Base-by-base conservation (phyloP, 2,113 vertebrate species). In the Ceyx melanurus region DNA sequence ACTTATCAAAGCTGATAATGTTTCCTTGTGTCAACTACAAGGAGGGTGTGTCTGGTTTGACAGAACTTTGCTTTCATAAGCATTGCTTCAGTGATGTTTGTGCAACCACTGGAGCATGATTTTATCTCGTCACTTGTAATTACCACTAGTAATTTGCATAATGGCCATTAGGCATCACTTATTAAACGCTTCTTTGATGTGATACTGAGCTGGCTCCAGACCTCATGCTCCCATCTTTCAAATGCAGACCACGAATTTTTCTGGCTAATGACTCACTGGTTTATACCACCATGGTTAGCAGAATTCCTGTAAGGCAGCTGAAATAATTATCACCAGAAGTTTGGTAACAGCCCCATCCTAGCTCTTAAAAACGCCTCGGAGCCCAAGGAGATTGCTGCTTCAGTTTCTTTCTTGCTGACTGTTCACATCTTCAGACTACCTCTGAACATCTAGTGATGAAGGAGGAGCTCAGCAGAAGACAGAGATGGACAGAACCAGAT, bases 111-210 rank as follows among this genome's bases (percentile, higher is more conserved):
- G 46, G 31, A 77, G 48, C 23, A 83, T 61, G 95, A 96, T 96
- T 92, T 92, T 94, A 96, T 96, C 96, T 96, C 91, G 92, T 96
- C 96, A 68, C 89, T 96, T 92, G 79, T 95, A 96, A 96, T 94
- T 96, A 91, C 60, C 88, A 53, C 54, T 71, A 82, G 74, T 60
- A 40, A 93, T 96, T 95, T 96, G 91, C 96, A 95, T 96, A 95
- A 77, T 72, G 86, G 89, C 89, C 91, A 91, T 64, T 74, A 60
- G 92, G 94, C 91, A 88, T 51, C 89, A 53, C 53, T 93, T 89
- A 95, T 89, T 95, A 96, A 89, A 81, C 50, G 6, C 21, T 72
- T 35, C 93, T 96, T 96, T 96, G 95, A 96, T 89, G 95, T 96
- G 92, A 96, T 94, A 89, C 95, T 68, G 48, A 86, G 85, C 68